Evolutionary conservation across 2,113 vertebrate genomes (phyloP), one percentile per base, ranked within the genome.

Genomic region (Platysternon megacephalum): DNA sequence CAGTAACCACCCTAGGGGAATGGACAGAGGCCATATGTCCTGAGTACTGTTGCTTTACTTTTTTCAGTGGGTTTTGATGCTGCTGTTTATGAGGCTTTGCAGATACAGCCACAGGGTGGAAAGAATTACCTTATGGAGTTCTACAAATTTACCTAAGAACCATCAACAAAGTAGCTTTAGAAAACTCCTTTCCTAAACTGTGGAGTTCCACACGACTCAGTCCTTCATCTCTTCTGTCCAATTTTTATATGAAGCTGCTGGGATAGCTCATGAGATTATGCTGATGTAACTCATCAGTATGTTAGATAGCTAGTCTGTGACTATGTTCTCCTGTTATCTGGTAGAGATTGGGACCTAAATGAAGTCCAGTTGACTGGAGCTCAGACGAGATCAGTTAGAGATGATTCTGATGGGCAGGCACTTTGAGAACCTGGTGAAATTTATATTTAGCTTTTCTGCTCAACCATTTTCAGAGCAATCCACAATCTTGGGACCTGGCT

Each of bases 341-440:
- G 44, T 87, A 95, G 87, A 93, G 92, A 95, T 53, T 78, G 82
- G n/a, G 95, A 93, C 94, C 85, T 94, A 90, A 96, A 93, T 97
- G 94, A 96, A 96, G 91, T 97, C 89, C 92, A 88, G 85, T 93
- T 95, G 96, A 94, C 93, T 95, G 90, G 87, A 92, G 93, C 87
- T 89, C 91, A 68, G 84, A 82, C 81, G 65, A 92, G 84, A 95
- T 96, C 87, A 94, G 95, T 95, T 97, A 94, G 84, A 81, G 32
- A 51, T 95, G 87, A 88, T 95, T 96, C 96, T 91, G 92, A 93
- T 61, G 81, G 65, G 95, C 88, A 96, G 79, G 74, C 83, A 42
- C 74, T 86, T 91, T 79, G 87, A 92, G 83, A 97, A 92, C 35
- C 95, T 95, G n/a, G 87, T 95, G 79, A 87, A 94, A 53, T 80